Conservation (phyloP, 2,113 vertebrate species). For the Thinocorus orbignyianus region DNA sequence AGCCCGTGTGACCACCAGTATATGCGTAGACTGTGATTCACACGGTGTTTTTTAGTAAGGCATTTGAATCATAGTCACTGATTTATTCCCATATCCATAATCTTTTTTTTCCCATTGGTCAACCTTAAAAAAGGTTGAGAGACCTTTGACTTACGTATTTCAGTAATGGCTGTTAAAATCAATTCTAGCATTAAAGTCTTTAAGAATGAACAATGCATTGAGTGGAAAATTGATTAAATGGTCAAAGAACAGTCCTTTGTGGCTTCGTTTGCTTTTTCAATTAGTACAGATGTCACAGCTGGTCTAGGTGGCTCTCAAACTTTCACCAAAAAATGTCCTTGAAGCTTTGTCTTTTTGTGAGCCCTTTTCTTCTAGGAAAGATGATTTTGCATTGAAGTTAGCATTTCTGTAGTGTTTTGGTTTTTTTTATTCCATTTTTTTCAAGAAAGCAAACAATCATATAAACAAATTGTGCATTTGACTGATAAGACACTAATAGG, state of each 20-base stretch:
- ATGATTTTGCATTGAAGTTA: constrained; percentile 59
- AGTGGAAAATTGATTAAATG: constrained; percentile 85
- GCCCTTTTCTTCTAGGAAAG: constrained; percentile 40
- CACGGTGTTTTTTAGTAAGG: constrained; percentile 58
- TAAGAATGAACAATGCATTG: constrained; percentile 83
- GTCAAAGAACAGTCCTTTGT: constrained; percentile 81
- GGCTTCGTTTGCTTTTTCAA: constrained; percentile 82
- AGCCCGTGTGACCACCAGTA: constrained; percentile 32
- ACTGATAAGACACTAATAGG: background rate
- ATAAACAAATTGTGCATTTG: background rate
- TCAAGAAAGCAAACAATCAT: background rate
- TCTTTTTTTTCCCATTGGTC: constrained; percentile 71
- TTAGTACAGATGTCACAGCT: constrained; percentile 81
- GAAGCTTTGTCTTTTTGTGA: constrained; percentile 71
- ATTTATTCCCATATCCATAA: constrained; percentile 76
- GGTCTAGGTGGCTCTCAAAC: constrained; percentile 77
- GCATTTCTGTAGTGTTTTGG: background rate
- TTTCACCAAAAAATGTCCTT: constrained; percentile 73
- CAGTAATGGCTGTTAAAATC: constrained; percentile 84
- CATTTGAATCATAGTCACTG: constrained; percentile 73
- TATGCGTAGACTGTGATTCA: constrained; percentile 58
- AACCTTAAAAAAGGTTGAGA: constrained; percentile 76
- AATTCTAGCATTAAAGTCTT: constrained; percentile 83
- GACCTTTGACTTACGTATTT: constrained; percentile 81
- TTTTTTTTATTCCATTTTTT: constrained; percentile 17